Evolutionary conservation across 2,113 vertebrate species (phyloP).

Genomic region (Choloepus hoffmanni): DNA sequence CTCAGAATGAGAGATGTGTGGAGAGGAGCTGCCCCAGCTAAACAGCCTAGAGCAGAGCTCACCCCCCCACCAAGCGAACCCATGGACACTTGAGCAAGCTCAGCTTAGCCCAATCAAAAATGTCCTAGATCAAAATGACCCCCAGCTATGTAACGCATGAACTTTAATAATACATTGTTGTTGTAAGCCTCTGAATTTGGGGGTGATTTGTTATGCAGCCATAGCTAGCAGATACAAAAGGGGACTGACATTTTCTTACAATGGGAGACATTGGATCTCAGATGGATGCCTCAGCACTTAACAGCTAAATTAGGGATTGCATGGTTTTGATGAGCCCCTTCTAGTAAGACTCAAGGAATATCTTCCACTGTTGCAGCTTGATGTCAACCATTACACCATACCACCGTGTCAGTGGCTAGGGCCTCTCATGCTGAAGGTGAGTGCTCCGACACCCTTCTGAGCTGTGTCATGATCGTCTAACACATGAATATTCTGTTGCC

Average conservation of each 20-base stretch:
- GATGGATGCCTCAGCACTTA: background rate
- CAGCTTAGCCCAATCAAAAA: background rate
- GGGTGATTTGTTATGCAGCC: no score
- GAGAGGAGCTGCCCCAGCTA: background rate
- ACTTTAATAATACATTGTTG: background rate
- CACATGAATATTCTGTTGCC: background rate
- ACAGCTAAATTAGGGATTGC: background rate
- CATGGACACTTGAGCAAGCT: background rate
- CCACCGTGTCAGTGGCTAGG: background rate
- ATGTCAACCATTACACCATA: background rate
- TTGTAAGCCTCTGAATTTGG: no score
- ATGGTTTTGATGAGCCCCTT: background rate
- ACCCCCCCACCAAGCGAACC: no score
- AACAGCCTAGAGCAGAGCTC: background rate
- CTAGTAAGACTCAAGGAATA: background rate
- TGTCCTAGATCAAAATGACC: background rate
- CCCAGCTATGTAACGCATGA: background rate
- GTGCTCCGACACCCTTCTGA: background rate
- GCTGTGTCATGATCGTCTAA: background rate
- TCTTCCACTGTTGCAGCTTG: background rate
- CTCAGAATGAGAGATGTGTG: background rate
- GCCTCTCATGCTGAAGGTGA: background rate
- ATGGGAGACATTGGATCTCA: background rate
- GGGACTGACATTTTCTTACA: background rate
- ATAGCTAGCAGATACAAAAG: background rate